Base-by-base conservation (phyloP, 2,113 vertebrate species). In the Ahaetulla prasina region DNA sequence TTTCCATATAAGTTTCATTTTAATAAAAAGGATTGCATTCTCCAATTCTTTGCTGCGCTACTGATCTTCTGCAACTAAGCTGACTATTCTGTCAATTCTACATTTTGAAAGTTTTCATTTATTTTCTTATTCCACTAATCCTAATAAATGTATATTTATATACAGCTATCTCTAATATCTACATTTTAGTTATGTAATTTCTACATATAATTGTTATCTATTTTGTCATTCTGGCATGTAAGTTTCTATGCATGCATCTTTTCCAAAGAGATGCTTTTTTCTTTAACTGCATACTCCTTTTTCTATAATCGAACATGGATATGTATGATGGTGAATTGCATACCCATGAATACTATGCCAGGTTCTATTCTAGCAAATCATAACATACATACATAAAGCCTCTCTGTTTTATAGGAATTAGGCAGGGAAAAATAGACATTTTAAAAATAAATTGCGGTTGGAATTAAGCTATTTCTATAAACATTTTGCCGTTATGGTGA, bases 381-480 rank as follows among this genome's bases (percentile, higher is more conserved):
- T n/a, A 68, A 14, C 60, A n/a, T 63, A n/a, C n/a, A n/a, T n/a
- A n/a, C n/a, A n/a, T 63, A 12, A n/a, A 63, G 11, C 60, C 60
- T 63, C 27, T 63, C 63, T n/a, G 0, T 68, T 12, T 39, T 88
- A 57, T 87, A 57, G 0, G 0, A 86, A 10, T 0, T 23, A 39
- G 11, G 12, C 23, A 22, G 25, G 4, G 3, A 2, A 45, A 10
- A 92, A n/a, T 60, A 20, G 68, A 4, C 54, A 54, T 93, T 96
- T 93, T 25, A 74, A 92, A 91, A 92, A 30, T 3, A 10, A 88
- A 88, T n/a, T 2, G 52, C 10, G 0, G 87, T 94, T 95, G 93
- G 92, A 94, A 18, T 85, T 53, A 92, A 92, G 47, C 8, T 45
- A 8, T 23, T 92, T 92, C 23, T 93, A 2, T 94, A 94, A 96